Evolutionary conservation across 2,797 vertebrate species (phyloP).

Genomic region (Aplochiton taeniatus): DNA sequence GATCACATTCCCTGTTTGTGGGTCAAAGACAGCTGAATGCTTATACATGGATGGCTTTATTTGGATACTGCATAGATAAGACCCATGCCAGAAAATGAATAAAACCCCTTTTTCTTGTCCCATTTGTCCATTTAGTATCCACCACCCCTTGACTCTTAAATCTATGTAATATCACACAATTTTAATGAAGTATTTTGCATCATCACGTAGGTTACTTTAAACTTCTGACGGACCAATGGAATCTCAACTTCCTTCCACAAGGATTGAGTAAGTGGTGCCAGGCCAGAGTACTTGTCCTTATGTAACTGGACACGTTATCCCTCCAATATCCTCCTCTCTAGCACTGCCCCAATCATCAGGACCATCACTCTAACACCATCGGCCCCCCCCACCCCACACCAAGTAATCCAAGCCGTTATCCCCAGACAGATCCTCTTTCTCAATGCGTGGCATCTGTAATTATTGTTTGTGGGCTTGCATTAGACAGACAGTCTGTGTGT

Average conservation of each 20-base stretch:
- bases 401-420: neutral
- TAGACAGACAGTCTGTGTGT: neutral
- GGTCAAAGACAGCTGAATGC: no score
- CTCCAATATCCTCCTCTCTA: no score
- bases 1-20: no score
- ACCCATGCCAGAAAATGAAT: no score
- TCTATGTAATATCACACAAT: neutral
- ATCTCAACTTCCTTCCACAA: constrained; percentile 17
- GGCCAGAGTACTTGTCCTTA: neutral
- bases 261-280: constrained; percentile 25
- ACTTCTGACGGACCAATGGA: constrained; percentile 22
- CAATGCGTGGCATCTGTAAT: constrained; percentile 4
- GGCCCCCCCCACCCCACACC: neutral
- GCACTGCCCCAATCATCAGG: neutral
- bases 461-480: no score
- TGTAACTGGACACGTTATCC: neutral
- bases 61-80: no score
- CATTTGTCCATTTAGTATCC: neutral
- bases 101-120: no score
- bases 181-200: neutral
- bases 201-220: constrained; percentile 19
- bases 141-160: neutral
- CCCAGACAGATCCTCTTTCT: neutral
- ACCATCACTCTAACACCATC: constrained; percentile 4
- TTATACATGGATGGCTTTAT: no score